Percentiles rank a stretch among this genome's conserved stretches.
Conservation (phyloP, 2,113 vertebrate species). For the Apistogramma diplotaenia region DNA sequence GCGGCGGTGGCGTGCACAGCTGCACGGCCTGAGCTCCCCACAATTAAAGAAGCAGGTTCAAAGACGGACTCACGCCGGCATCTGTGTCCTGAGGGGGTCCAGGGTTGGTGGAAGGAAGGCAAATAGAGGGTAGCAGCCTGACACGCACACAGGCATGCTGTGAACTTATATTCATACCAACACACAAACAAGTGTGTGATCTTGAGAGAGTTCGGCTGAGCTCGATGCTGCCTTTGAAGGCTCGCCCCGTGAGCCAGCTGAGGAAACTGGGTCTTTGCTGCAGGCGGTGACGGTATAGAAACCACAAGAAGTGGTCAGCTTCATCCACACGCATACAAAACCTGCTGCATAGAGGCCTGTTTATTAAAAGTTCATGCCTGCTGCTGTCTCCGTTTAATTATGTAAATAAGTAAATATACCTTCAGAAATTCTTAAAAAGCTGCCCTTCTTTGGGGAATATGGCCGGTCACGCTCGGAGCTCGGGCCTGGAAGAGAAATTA, state of each 20-base stretch:
- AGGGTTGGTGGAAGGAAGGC: slow-evolving; percentile 26
- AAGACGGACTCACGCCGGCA: slow-evolving; percentile 42
- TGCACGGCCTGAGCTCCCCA: slow-evolving; percentile 9
- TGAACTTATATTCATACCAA: slow-evolving; percentile 23
- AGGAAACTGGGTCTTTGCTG: slow-evolving; percentile 33
- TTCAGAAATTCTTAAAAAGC: background rate
- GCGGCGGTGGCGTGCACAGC: slow-evolving; percentile 23
- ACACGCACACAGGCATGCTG: slow-evolving; percentile 11
- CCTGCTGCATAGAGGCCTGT: background rate
- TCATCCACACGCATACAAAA: background rate
- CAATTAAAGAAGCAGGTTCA: slow-evolving; percentile 60
- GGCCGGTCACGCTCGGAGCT: background rate
- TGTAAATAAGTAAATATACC: slow-evolving; percentile 25
- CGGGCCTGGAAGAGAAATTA: slow-evolving; percentile 7
- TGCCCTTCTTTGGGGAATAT: background rate
- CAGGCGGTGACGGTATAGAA: slow-evolving; percentile 7
- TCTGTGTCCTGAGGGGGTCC: slow-evolving; percentile 24
- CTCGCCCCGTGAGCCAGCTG: slow-evolving; percentile 11
- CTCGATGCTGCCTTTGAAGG: slow-evolving; percentile 46
- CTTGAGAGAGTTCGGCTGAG: slow-evolving; percentile 28
- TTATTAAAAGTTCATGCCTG: slow-evolving; percentile 29
- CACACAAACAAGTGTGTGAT: slow-evolving; percentile 55
- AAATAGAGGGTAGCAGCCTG: slow-evolving; percentile 15
- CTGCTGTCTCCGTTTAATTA: slow-evolving; percentile 17
- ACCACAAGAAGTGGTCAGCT: slow-evolving; percentile 16